Base-by-base conservation (phyloP, 1,140 invertebrate genomes). In the Heliothis virescens region DNA sequence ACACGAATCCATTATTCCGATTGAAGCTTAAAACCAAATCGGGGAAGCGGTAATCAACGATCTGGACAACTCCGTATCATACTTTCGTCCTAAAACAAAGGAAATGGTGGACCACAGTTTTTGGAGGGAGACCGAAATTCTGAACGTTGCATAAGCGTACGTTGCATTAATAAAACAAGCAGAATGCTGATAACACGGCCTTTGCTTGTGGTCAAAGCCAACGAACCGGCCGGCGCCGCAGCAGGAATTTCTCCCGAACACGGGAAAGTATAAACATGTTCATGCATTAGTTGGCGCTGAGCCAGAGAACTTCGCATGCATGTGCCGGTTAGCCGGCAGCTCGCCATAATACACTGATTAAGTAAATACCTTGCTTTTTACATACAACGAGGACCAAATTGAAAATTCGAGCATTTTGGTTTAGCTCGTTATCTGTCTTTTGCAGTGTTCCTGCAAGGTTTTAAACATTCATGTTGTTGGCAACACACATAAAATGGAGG, bases 191-290 rank as follows among this genome's bases (percentile, higher is more conserved):
- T 76, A 76, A 76, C 74, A 76, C 41, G 59, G 59, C 74, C 60
- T 76, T 76, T 76, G 74, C 47, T 26, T 62, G 47, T 59, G 74
- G 59, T 76, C 74, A 76, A 76, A 76, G 74, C 74, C 60, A 53
- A 55, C 59, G 60, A 63, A 41, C 15, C 52, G 48, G 41, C 15
- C 52, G 48, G 41, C 48, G 41, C 48, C 15, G 48, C 18, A 47
- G 47, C 34, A 63, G 74, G 74, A 76, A 76, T 76, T 76, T 55
- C 60, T 63, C 74, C 59, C 26, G 50, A 76, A 76, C 74, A 76
- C 60, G 59, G 41, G 74, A 76, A 63, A 76, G 74, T 76, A 62
- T 63, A 76, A 76, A 76, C 74, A 76, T 76, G 74, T 76, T 76
- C 74, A 55, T 76, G 60, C 74, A 76, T 76, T 76, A 76, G 47